Percentiles rank a stretch among this genome's conserved stretches.
Conservation (phyloP, 1,140 invertebrate genomes). For the Polypedilum vanderplanki region DNA sequence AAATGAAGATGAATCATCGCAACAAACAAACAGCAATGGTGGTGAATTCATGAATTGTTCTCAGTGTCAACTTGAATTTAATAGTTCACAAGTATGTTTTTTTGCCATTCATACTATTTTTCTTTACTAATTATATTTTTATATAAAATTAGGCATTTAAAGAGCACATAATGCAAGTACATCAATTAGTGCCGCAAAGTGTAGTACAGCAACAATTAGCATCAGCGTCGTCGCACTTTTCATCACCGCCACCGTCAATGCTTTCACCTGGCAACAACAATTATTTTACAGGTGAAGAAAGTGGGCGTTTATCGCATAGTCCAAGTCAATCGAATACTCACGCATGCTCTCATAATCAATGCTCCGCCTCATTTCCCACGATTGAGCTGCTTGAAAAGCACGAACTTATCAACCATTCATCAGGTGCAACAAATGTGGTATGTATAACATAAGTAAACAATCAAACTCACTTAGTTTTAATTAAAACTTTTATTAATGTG, state of each 20-base stretch:
- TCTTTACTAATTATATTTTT: neutral
- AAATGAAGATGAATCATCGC: conserved; percentile 20
- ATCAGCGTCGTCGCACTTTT: neutral
- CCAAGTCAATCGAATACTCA: conserved; percentile 36
- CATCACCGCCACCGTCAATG: neutral
- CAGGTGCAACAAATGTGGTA: conserved; percentile 20
- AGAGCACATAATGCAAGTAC: conserved; percentile 9
- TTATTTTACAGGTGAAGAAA: neutral
- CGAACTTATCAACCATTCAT: conserved; percentile 44
- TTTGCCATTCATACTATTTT: neutral
- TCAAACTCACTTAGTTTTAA: too few species aligned
- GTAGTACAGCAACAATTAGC: neutral
- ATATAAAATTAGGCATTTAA: neutral
- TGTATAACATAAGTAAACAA: neutral
- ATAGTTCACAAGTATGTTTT: neutral
- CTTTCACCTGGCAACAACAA: conserved; percentile 20
- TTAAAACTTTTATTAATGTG: neutral
- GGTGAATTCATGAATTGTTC: conserved; percentile 5
- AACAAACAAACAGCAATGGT: neutral
- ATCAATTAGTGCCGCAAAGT: neutral
- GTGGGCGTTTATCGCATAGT: conserved; percentile 4
- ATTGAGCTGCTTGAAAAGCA: conserved; percentile 78
- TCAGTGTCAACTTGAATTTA: conserved; percentile 23
- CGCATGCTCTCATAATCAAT: conserved; percentile 60
- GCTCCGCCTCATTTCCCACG: conserved; percentile 66